Evolutionary conservation across 1,140 invertebrate species (phyloP).

Genomic region (Drosophila mauritiana): DNA sequence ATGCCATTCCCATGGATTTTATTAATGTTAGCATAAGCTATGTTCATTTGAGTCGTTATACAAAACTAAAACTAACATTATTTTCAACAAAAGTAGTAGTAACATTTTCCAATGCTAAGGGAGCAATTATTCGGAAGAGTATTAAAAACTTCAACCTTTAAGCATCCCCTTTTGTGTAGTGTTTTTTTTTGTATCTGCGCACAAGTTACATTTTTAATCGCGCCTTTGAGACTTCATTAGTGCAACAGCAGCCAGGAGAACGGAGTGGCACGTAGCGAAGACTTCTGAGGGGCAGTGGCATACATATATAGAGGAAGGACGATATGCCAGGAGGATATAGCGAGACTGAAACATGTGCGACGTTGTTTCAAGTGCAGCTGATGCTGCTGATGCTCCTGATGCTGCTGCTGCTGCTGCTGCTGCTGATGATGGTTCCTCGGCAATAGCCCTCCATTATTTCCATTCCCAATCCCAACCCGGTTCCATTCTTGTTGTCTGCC

Average conservation of each 20-base stretch:
- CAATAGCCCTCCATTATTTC: background rate
- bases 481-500: conserved; percentile 65
- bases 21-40: too few relatives aligned
- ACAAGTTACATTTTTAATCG: conserved; percentile 83
- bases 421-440: conserved; percentile 15
- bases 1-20: too few relatives aligned
- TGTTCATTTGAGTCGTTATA: too few relatives aligned
- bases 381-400: conserved; percentile 1
- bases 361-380: conserved; percentile 70
- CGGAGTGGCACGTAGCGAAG: conserved; percentile 44
- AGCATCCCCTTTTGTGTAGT: conserved; percentile 41
- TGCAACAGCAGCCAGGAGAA: conserved; percentile 46
- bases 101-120: conserved; percentile 1
- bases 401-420: background rate
- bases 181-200: conserved; percentile 48
- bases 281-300: background rate
- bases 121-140: conserved; percentile 36
- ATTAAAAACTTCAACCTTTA: conserved; percentile 30
- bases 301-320: background rate
- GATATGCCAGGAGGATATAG: conserved; percentile 13
- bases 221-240: conserved; percentile 83
- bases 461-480: background rate
- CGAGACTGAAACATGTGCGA: conserved; percentile 66
- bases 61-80: background rate
- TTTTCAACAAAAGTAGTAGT: background rate